Conservation (phyloP, 2,888 invertebrate species). For the Perdita meconis region DNA sequence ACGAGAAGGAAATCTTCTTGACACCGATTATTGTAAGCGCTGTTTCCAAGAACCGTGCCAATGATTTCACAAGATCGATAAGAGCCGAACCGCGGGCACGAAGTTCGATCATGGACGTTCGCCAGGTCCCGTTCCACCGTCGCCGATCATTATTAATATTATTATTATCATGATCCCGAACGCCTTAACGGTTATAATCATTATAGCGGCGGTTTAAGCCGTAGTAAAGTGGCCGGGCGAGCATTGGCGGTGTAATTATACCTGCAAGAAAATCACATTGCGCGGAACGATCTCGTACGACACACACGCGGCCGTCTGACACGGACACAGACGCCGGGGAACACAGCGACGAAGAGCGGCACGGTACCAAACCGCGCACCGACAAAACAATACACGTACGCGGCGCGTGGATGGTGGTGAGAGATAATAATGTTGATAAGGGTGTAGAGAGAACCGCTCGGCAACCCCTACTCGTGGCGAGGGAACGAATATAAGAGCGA, state of each 20-base stretch:
- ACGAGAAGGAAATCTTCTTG: no score
- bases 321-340: neutral
- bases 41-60: no score
- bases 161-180: conserved; percentile 53
- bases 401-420: conserved; percentile 60
- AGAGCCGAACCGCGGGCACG: conserved; percentile 15
- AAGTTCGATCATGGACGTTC: conserved; percentile 52
- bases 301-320: conserved; percentile 44
- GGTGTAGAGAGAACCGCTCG: conserved; percentile 78
- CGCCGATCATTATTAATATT: conserved; percentile 47
- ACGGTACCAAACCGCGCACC: conserved; percentile 48
- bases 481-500: conserved; percentile 53
- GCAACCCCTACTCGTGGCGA: conserved; percentile 69
- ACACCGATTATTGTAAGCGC: no score
- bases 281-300: conserved; percentile 75
- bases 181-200: conserved; percentile 36
- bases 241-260: conserved; percentile 66
- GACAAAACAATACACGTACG: conserved; percentile 42
- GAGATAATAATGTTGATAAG: conserved; percentile 84
- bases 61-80: conserved; percentile 5
- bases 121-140: conserved; percentile 48
- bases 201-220: conserved; percentile 36
- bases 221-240: conserved; percentile 37
- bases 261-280: conserved; percentile 78
- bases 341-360: conserved; percentile 30